Conservation (phyloP, 2,797 vertebrate species). For the Sorex maritimensis region DNA sequence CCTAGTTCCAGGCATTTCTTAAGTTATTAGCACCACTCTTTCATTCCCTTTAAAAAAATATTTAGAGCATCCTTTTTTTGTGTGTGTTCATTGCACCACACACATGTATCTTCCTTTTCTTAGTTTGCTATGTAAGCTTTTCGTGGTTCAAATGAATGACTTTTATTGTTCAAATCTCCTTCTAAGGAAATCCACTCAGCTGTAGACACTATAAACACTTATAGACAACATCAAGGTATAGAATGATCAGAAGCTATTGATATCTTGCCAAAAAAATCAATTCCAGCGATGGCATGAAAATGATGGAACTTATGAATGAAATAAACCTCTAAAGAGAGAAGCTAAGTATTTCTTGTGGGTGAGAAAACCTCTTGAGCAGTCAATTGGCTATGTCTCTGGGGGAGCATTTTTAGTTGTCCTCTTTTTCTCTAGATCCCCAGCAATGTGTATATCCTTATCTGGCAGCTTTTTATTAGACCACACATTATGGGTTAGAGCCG, state of each 20-base stretch:
- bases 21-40: neutral
- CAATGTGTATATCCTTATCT: neutral
- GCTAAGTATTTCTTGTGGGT: neutral
- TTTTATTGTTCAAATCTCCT: neutral
- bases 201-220: conserved; percentile 13
- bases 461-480: neutral
- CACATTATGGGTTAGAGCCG: neutral
- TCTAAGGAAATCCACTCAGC: neutral
- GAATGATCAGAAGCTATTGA: neutral
- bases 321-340: neutral
- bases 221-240: neutral
- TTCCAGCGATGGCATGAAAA: neutral
- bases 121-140: neutral
- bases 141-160: neutral
- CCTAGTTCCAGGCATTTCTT: neutral
- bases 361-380: neutral
- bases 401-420: too few relatives aligned
- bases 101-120: neutral
- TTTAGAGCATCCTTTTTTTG: neutral
- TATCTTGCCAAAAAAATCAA: neutral
- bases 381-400: neutral
- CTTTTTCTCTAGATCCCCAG: neutral
- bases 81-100: neutral
- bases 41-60: neutral
- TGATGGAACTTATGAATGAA: neutral